A percentile compares a stretch with the other conserved stretches of the same genome.
These are phyloP conservation scores for Ptilodon capucinus DNA, from an alignment of 2,888 invertebrate genomes.

Conservation along the genomic window DNA sequence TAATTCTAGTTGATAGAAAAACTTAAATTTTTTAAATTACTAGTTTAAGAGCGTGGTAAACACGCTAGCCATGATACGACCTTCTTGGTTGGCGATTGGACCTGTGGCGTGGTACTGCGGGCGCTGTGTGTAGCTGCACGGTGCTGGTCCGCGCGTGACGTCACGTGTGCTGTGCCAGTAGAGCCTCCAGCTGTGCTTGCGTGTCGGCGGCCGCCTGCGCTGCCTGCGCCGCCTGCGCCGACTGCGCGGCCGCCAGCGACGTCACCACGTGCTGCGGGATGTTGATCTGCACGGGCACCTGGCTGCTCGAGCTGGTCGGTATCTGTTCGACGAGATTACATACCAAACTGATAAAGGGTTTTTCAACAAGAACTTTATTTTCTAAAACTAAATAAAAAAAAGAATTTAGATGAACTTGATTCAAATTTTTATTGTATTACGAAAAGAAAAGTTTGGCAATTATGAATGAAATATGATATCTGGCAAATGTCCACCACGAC, in stretches of 20 bases:
- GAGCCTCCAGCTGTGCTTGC: conserved; percentile 62
- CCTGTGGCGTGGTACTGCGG: neutral
- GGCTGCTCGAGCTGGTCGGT: conserved; percentile 82
- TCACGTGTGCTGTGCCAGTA: conserved; percentile 69
- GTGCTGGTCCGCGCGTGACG: conserved; percentile 18
- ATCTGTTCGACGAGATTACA: conserved; percentile 58
- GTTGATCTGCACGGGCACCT: conserved; percentile 85
- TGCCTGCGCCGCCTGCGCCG: conserved; percentile 36
- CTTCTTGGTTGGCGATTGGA: neutral
- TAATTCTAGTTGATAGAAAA: no score
- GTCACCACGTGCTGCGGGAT: conserved; percentile 82
- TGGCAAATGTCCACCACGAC: no score
- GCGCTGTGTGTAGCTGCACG: neutral
- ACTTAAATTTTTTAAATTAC: no score
- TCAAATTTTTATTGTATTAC: no score
- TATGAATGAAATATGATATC: no score
- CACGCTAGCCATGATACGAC: neutral
- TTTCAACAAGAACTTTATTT: no score
- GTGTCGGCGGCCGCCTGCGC: conserved; percentile 54
- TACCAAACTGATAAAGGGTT: no score
- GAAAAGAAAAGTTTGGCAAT: no score
- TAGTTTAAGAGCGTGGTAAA: no score
- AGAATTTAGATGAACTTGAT: no score
- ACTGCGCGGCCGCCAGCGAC: conserved; percentile 52
- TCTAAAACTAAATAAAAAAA: no score